Evolutionary conservation across 2,113 vertebrate genomes (phyloP).

Genomic region (Tichodroma muraria): DNA sequence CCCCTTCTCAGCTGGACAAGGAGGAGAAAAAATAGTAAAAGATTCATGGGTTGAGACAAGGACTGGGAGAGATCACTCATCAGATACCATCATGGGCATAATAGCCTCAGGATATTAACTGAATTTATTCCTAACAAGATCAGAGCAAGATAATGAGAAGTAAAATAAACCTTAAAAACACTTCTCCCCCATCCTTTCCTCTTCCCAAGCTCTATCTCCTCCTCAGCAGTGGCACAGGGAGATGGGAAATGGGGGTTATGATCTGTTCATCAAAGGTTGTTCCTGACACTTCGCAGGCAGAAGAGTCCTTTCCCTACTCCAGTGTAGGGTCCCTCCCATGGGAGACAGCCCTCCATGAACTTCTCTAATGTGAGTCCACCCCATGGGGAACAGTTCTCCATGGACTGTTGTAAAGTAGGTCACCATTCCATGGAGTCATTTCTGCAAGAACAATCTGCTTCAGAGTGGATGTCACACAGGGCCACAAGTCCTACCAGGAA

Average conservation of each 20-base stretch:
- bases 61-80: not conserved
- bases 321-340: accelerated
- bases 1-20: not conserved
- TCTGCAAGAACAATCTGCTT: not conserved
- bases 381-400: not conserved
- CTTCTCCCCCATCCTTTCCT: accelerated
- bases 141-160: not conserved
- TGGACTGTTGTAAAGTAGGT: not conserved
- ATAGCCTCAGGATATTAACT: not conserved
- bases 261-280: not conserved
- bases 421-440: too few relatives aligned
- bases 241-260: not conserved
- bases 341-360: not conserved
- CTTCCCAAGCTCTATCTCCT: not conserved
- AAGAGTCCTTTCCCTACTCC: not conserved
- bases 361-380: not conserved
- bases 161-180: not conserved
- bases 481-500: not conserved
- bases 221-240: not conserved
- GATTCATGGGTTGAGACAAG: not conserved
- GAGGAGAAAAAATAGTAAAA: not conserved
- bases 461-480: accelerated
- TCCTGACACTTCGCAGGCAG: not conserved
- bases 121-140: not conserved
- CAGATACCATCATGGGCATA: not conserved